Base-by-base conservation (phyloP, 2,888 invertebrate species). In the Digitonthophagus gazella region DNA sequence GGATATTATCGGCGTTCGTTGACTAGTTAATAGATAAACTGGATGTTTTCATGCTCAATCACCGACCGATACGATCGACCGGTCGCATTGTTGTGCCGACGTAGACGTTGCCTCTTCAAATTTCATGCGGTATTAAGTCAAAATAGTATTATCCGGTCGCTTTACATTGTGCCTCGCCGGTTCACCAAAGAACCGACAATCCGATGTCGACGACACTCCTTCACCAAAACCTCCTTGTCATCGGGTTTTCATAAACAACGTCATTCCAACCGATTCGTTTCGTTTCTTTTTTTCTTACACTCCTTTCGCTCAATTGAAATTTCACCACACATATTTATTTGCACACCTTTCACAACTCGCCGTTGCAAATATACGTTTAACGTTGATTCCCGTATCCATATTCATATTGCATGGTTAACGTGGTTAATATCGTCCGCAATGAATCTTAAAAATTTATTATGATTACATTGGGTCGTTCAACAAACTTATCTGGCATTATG, bases 121-220 rank as follows among this genome's bases (percentile, higher is more conserved):
- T 83, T 83, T 83, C 82, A 83, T 81, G 83, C 83, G 82, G 82
- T 82, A 80, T 83, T 83, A 82, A 82, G 78, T 80, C 80, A 81
- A 80, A 81, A 82, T 81, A 81, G 80, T 79, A 78, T 81, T 80
- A 81, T 82, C 79, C 80, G 80, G 81, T 80, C 80, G 76, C 76
- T 78, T 61, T 69, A 58, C 64, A 64, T 66, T 69, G 69, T 69
- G 66, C 19, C 56, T 44, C 66, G 67, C 67, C 28, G 28, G 28
- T 44, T 44, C 28, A 44, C 28, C 28, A 44, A 44, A 44, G 28
- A 44, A 44, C 28, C 28, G 28, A 44, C 28, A 44, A 44, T 44
- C 28, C 28, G 11, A 44, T 8, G 28, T 44, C 28, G 28, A 44
- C 28, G 28, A 44, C 28, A 44, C 28, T 44, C 28, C 28, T 44